Base-by-base conservation (phyloP, 2,888 invertebrate genomes). In the Drosophila flavopinicola region DNA sequence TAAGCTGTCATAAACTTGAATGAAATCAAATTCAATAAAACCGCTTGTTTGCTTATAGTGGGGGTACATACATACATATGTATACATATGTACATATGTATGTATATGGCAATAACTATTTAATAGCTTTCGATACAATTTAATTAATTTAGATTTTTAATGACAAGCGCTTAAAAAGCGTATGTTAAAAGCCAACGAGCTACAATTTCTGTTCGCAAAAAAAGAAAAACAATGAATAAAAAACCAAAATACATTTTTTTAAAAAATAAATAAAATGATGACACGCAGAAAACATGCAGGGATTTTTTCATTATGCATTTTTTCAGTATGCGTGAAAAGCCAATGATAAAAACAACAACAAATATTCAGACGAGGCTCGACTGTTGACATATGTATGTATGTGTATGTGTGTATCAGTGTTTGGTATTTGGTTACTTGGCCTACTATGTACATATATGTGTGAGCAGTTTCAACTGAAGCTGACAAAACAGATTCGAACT, bases 61-160 rank as follows among this genome's bases (percentile, higher is more conserved):
- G 9, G 5, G 13, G 10, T 13, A n/a, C 66, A 65, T 59, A 51
- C 66, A 63, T 63, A 61, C 66, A 59, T 77, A 66, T 77, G 69
- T 73, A 67, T 61, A 58, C n/a, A n/a, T n/a, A n/a, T 68, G 68
- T 59, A 51, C 66, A 63, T 63, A 61, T 67, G 57, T 77, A 66
- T 77, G 69, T 73, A 67, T 61, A 58, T 58, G 66, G 57, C 75
- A 71, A 73, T 71, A 69, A 66, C 66, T 71, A 67, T 69, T 73
- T 63, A 69, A 71, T 74, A 76, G 67, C 70, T 84, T 74, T 74
- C 20, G 60, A 64, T 58, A 69, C 67, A 64, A 69, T 76, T 86
- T 83, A 71, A 82, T 73, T 84, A 71, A 71, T 60, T 86, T 83
- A 48, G 60, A 68, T 73, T 56, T 63, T 68, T 61, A 66, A 66